These are phyloP conservation scores for Corythucha ciliata DNA, from an alignment of 2,888 invertebrate genomes.

Conservation along the genomic window DNA sequence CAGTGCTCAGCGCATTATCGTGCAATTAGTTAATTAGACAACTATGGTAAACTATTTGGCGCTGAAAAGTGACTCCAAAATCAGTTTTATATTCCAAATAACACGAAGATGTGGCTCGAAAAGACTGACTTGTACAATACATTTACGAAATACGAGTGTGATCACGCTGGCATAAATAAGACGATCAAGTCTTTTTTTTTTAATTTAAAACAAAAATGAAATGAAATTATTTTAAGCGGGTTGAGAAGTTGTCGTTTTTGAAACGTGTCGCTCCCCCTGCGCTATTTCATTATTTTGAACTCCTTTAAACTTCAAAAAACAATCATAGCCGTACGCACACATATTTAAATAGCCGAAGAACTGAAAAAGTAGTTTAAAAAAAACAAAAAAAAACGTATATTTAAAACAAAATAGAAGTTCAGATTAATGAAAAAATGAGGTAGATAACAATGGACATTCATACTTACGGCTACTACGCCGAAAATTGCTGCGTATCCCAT, in stretches of 20 bases:
- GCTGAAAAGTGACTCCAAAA: no score
- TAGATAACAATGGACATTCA: neutral
- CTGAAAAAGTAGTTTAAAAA: slow-evolving; percentile 46
- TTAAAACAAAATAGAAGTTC: neutral
- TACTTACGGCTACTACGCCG: slow-evolving; percentile 60
- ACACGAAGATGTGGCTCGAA: no score
- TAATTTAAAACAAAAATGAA: no score
- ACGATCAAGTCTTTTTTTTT: no score
- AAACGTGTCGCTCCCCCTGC: slow-evolving; percentile 52
- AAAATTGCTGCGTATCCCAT: slow-evolving; percentile 44
- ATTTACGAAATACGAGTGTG: no score
- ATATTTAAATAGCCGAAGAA: slow-evolving; percentile 79
- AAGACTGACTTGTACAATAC: no score
- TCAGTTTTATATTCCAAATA: no score
- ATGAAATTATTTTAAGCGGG: no score
- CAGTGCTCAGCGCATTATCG: no score
- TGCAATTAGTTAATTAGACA: no score
- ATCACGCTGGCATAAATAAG: no score
- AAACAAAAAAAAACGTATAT: neutral
- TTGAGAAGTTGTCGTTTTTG: slow-evolving; percentile 52
- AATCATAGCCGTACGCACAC: slow-evolving; percentile 67
- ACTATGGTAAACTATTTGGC: no score
- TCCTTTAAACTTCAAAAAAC: slow-evolving; percentile 64
- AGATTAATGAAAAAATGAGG: slow-evolving; percentile 4
- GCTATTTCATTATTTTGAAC: slow-evolving; percentile 59